Conservation (phyloP, 2,113 vertebrate species). For the Syngnathus floridae region DNA sequence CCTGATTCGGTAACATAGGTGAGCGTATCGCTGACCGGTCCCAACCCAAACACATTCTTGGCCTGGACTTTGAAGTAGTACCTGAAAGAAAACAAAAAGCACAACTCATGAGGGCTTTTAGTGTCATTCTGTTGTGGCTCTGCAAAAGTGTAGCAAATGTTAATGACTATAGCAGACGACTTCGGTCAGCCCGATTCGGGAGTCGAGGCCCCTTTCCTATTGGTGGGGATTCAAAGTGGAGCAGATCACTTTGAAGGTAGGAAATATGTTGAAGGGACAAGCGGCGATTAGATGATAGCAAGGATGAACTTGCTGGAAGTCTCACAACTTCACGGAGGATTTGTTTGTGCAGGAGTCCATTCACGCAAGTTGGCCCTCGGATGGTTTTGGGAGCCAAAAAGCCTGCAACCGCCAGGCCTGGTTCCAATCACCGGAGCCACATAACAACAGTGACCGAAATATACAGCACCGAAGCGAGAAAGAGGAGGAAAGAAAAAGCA, state of each 20-base stretch:
- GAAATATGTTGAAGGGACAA: conserved; percentile 19
- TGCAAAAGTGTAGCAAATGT: conserved; percentile 22
- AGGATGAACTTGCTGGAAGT: conserved; percentile 23
- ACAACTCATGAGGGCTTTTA: conserved; percentile 11
- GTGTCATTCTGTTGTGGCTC: conserved; percentile 21
- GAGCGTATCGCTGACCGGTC: conserved; percentile 86
- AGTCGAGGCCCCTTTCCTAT: conserved; percentile 22
- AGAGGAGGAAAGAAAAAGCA: conserved; percentile 22
- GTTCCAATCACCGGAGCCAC: conserved; percentile 58
- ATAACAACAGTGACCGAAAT: conserved; percentile 59
- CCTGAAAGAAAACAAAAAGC: conserved; percentile 65
- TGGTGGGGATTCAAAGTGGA: conserved; percentile 30
- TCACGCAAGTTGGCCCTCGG: conserved; percentile 35
- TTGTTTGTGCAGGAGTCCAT: conserved; percentile 8
- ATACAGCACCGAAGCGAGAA: conserved; percentile 18
- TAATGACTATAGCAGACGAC: conserved; percentile 46
- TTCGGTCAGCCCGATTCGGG: conserved; percentile 36
- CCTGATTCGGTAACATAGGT: conserved; percentile 95
- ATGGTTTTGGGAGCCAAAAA: conserved; percentile 34
- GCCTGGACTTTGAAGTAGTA: conserved; percentile 98
- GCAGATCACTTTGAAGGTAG: conserved; percentile 20
- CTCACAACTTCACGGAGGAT: conserved; percentile 21
- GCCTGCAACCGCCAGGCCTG: conserved; percentile 50
- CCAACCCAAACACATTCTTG: conserved; percentile 88
- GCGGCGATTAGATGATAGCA: conserved; percentile 21